A percentile compares a stretch with the other conserved stretches of the same genome.
Conservation (phyloP, 2,113 vertebrate species). For the Alectura lathami region DNA sequence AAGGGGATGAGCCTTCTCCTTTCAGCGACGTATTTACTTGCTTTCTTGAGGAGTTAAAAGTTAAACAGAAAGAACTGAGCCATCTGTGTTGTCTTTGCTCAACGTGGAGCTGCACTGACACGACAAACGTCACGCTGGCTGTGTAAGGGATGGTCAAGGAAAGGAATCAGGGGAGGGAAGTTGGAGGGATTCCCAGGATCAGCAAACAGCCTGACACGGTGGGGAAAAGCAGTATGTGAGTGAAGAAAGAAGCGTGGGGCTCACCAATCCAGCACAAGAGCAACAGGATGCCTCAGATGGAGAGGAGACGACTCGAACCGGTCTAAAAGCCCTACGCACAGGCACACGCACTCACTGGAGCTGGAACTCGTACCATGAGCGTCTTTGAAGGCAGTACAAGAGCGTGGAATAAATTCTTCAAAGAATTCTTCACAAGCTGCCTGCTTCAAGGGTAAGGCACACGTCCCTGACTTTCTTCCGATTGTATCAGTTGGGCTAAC, state of each 20-base stretch:
- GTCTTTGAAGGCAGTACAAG: not conserved
- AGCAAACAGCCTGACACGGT: not conserved
- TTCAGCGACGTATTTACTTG: not conserved
- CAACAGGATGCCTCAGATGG: not conserved
- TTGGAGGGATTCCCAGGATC: not conserved
- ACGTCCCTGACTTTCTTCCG: not conserved
- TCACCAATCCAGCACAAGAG: not conserved
- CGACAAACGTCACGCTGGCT: not conserved
- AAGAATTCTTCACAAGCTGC: not conserved
- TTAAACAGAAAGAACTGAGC: not conserved
- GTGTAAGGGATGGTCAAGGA: not conserved
- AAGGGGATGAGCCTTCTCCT: not conserved
- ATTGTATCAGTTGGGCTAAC: not conserved
- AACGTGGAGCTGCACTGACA: not conserved
- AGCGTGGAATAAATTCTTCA: not conserved
- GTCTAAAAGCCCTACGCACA: not conserved
- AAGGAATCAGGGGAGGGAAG: not conserved
- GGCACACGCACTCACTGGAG: not conserved
- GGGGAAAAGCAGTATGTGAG: not conserved
- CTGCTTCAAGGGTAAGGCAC: not conserved
- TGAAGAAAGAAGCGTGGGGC: not conserved
- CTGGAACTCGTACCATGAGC: not conserved
- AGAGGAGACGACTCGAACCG: not conserved
- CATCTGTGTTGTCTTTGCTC: not conserved
- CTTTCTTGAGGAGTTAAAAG: not conserved